Base-by-base conservation (phyloP, 2,888 invertebrate genomes). In the Ceraclea dissimilis region DNA sequence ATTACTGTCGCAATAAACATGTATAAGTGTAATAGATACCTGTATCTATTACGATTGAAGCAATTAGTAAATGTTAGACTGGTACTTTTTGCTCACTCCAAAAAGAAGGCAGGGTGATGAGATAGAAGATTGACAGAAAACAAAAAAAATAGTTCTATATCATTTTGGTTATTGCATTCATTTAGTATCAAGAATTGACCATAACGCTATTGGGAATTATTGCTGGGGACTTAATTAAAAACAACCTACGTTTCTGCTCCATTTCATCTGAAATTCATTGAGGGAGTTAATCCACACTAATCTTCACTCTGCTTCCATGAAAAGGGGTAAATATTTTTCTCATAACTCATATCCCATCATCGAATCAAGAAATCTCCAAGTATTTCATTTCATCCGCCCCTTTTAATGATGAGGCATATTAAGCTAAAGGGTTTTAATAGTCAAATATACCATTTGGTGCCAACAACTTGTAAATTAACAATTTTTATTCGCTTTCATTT, bases 281-380 rank as follows among this genome's bases (percentile, higher is more conserved):
- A 26, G 2, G 33, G 54, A 48, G 51, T 33, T 51, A 54, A 43
- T 58, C 54, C 31, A 31, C 47, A 58, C 51, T 54, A 58, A 58
- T 54, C 53, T 52, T 34, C 43, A 21, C 33, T 34, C 34, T 20
- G 50, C 47, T 6, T 39, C 34, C 16, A 39, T 22, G 49, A 22
- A 54, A 60, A 56, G 58, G 60, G 60, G 57, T 57, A 58, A 60
- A 58, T 58, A 57, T 60, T 60, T 57, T 58, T 51, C 51, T 58
- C 56, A 60, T 60, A 60, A 60, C 58, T 60, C 60, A 60, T 56
- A 60, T 58, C 53, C 58, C 60, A 60, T 60, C 56, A 56, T 58
- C 60, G 53, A 58, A 56, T 60, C 60, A 57, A 56, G 56, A 54
- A 50, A 49, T 57, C 49, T 48, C 39, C 16, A 50, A 56, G 58